Base-by-base conservation (phyloP, 2,888 invertebrate genomes). In the Trissolcus japonicus region DNA sequence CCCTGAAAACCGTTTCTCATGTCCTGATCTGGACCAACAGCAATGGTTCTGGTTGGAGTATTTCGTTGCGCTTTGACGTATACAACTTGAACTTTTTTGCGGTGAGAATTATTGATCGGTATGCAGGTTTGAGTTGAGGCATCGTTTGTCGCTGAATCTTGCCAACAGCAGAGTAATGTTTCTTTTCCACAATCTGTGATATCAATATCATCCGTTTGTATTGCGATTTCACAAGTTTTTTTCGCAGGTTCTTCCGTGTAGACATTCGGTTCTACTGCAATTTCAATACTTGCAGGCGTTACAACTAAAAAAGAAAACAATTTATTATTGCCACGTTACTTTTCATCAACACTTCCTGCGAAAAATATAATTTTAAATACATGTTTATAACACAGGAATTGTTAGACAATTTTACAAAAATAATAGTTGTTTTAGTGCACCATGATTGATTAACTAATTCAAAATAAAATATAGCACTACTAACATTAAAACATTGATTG, bases 1-100 rank as follows among this genome's bases (percentile, higher is more conserved):
- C 74, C 76, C 60, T 14, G 55, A n/a, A 71, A 81, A 75, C 59
- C 62, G 57, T 55, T 54, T 65, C 43, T 9, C 61, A 68, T 55
- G 40, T 50, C 4, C 9, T 43, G 35, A 59, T 54, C 54, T 13
- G 55, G 53, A 71, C 59, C 67, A 55, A 17, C 13, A 35, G 43
- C 25, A 43, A 55, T 48, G 19, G 14, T 46, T 6, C 35, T 11
- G 13, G 4, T 50, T 14, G 17, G 9, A 35, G 43, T 29, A 13
- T 68, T 7, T 14, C 21, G 6, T 48, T 60, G 29, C 9, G 40
- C 54, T 55, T 48, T 21, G 35, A 54, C 41, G 53, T 60, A 54
- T 14, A 43, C 13, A 4, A 60, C 13, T 68, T 54, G 35, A 16
- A 35, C 35, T 54, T 54, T 60, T n/a, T 29, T 21, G 7, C 48